Evolutionary conservation across 2,113 vertebrate species (phyloP), one percentile per base, ranked within the genome.

Genomic region (Passer montanus): DNA sequence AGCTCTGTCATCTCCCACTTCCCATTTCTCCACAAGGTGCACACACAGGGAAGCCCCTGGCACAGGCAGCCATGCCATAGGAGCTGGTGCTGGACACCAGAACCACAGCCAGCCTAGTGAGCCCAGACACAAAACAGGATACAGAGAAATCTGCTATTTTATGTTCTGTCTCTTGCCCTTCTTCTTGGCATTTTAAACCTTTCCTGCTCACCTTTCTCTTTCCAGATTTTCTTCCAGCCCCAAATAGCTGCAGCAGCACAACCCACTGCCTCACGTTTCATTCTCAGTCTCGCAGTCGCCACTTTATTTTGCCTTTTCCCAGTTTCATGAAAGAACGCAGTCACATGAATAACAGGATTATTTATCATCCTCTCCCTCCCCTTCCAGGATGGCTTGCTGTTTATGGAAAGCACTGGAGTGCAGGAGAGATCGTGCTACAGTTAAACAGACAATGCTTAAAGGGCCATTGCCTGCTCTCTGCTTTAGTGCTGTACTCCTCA

Each of bases 401-500:
- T 97, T 97, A 96, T 95, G 96, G 94, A 97, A 97, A 95, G 96
- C 96, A 93, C 94, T 94, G 0, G n/a, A 95, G 92, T 84, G 93
- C 95, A 97, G 90, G 86, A 93, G 90, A 90, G 92, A 95, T 87
- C 0, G 0, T 49, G 94, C 96, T 93, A 89, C 86, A 89, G 88
- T 97, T 96, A 96, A 95, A 97, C 95, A 96, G 95, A 95, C 92
- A 96, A 84, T 76, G 89, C 90, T 96, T 96, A 96, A 95, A 97
- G 95, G 96, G 92, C 80, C 90, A 90, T 62, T 89, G 91, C 93
- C 84, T 26, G 30, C 20, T 60, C 59, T 70, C 50, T 37, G 68
- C 33, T 81, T 87, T 80, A 75, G 33, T 1, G 0, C 24, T 37
- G 58, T n/a, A 10, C 62, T 91, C 39, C 68, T 68, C 75, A 69